Percentiles rank a stretch among this genome's conserved stretches.
Evolutionary conservation across 2,888 invertebrate genomes (phyloP).

Genomic region (Cantharis lateralis): DNA sequence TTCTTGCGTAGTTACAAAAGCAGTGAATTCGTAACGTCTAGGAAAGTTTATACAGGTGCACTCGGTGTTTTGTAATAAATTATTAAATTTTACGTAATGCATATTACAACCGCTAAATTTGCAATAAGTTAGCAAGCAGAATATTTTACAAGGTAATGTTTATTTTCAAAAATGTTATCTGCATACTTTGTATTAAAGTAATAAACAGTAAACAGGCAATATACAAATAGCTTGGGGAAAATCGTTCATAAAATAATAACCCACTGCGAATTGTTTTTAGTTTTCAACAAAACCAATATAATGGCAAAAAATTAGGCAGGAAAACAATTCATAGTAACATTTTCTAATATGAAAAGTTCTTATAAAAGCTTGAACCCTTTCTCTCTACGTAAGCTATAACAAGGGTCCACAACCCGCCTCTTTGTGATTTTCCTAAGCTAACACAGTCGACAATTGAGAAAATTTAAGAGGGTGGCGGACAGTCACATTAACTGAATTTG

Average conservation of each 20-base stretch:
- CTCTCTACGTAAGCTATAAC: conserved; percentile 24
- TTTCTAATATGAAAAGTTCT: conserved; percentile 1
- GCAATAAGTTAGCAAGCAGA: neutral
- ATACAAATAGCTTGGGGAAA: neutral
- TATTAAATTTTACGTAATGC: too few species aligned
- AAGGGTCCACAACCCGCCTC: conserved; percentile 22
- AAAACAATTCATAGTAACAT: neutral
- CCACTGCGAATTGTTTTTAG: neutral
- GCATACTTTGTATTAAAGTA: neutral
- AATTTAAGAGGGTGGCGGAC: conserved; percentile 25
- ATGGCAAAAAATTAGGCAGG: neutral
- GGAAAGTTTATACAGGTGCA: neutral
- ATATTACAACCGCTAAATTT: neutral
- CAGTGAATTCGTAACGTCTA: neutral
- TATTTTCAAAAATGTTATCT: neutral
- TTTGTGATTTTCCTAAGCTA: conserved; percentile 26
- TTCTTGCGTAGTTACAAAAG: neutral
- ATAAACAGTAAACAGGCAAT: too few species aligned
- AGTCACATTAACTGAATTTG: conserved; percentile 22
- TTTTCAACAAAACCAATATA: neutral
- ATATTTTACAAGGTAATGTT: neutral
- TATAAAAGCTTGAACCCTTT: conserved; percentile 15
- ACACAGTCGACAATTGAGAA: conserved; percentile 24
- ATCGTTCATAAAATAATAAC: neutral
- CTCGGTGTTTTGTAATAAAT: neutral